phyloP scores from a whole-genome alignment of 2,113 vertebrate genomes.

The Hiodon alosoides region DNA sequence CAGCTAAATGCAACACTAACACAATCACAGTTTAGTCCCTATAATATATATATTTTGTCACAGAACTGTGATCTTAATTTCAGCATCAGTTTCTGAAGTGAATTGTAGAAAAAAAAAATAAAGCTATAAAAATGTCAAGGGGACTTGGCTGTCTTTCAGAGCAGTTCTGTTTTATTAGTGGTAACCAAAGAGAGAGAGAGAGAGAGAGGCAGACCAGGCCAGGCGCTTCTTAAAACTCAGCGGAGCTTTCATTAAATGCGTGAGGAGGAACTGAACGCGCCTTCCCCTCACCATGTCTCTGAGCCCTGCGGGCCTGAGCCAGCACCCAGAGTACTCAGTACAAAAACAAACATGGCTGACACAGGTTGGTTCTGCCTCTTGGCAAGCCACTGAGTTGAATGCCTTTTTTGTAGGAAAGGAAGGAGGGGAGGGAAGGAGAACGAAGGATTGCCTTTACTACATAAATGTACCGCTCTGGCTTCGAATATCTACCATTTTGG shows the following conservation, averaged over 20 bases:
- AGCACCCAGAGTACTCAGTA: slow-evolving; percentile 1
- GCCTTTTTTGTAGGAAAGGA: not conserved
- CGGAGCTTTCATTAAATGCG: slow-evolving; percentile 37
- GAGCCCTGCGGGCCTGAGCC: not conserved
- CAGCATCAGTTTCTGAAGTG: slow-evolving; percentile 18
- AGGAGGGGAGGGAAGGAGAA: slow-evolving; percentile 14
- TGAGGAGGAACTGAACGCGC: slow-evolving; percentile 14
- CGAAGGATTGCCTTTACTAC: too few species aligned
- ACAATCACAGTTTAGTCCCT: slow-evolving; percentile 27
- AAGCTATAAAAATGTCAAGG: slow-evolving; percentile 55
- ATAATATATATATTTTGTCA: slow-evolving; percentile 31
- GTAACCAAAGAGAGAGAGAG: slow-evolving; percentile 16
- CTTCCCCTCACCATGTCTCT: not conserved
- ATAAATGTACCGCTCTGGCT: not conserved
- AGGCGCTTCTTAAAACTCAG: slow-evolving; percentile 16
- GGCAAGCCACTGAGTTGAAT: slow-evolving; percentile 2
- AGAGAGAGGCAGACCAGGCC: not conserved
- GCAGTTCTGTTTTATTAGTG: slow-evolving; percentile 46
- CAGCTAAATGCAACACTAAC: slow-evolving; percentile 45
- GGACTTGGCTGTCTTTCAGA: slow-evolving; percentile 56
- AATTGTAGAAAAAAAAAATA: slow-evolving; percentile 33
- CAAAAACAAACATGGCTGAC: not conserved
- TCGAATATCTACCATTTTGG: not conserved
- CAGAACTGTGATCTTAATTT: slow-evolving; percentile 36
- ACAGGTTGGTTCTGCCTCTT: not conserved